Evolutionary conservation across 2,888 invertebrate species (phyloP), one percentile per base, ranked within the genome.

Genomic region (Hypolimnas misippus): DNA sequence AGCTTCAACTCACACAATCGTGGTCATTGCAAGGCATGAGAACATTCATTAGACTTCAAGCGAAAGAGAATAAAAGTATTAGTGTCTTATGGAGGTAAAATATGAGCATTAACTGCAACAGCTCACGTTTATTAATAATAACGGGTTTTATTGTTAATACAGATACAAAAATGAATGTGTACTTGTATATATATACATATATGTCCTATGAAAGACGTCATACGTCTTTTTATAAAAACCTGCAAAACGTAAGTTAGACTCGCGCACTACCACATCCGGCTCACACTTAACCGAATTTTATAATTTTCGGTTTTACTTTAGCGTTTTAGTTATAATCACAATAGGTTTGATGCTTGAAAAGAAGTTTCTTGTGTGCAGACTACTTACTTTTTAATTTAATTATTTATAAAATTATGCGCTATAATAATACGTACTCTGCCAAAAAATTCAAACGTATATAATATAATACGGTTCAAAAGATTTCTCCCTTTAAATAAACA

Each of bases 1-100:
- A 42, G 66, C 64, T 52, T 62, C 57, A 58, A 44, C 52, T 42
- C 35, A 54, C 29, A 64, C 66, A 66, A 64, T 66, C 35, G 58
- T 14, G 49, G n/a, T 17, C 46, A 16, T 42, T 54, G 42, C 55
- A 29, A 50, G 50, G 33, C 58, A 55, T 63, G 44, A 17, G 21
- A 33, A 19, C 40, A 42, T 59, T 42, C 31, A 31, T 49, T 53
- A 38, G 14, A 5, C 33, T 54, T 54, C 53, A 17, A 50, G 17
- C 21, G 51, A 55, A 42, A 55, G 50, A 55, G 19, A 50, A 55
- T 21, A 31, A 19, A 51, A 25, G 6, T 46, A 21, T 21, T 46
- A 21, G 6, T 21, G 6, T 46, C 21, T 21, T 17, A 12, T 12
- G 19, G 12, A 46, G 44, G 44, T 46, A 46, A 46, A 46, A 46